A percentile compares a stretch with the other conserved stretches of the same genome.
phyloP scores from a whole-genome alignment of 2,888 invertebrate species.

The Conomelus anceps region DNA sequence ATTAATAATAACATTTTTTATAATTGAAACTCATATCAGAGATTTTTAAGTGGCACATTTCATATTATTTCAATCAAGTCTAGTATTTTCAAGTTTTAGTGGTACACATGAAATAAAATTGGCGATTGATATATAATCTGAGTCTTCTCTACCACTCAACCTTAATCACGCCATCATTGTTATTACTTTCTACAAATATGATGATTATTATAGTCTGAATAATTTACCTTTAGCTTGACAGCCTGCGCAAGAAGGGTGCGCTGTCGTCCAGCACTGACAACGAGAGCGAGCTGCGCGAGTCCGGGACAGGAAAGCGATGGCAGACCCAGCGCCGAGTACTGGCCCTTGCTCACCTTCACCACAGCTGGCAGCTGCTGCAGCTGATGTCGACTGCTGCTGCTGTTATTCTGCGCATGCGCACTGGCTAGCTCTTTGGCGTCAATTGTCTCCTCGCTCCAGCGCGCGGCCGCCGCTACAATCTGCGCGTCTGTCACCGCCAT shows the following conservation, averaged over 20 bases:
- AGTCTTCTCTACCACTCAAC: no score
- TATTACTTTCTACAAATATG: no score
- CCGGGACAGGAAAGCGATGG: conserved; percentile 81
- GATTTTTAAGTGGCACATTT: no score
- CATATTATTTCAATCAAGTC: no score
- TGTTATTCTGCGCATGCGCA: conserved; percentile 46
- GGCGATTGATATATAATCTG: no score
- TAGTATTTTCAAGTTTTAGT: no score
- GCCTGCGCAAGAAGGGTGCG: conserved; percentile 80
- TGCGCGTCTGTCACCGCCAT: conserved; percentile 73
- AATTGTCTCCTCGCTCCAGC: conserved; percentile 64
- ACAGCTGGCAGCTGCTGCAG: conserved; percentile 62
- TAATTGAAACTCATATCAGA: no score
- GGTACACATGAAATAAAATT: no score
- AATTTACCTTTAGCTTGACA: conserved; percentile 68
- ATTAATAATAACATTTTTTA: no score
- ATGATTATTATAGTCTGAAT: no score
- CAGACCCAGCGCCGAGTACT: conserved; percentile 85
- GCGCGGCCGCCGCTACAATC: conserved; percentile 78
- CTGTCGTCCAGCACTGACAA: conserved; percentile 76
- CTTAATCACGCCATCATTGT: no score
- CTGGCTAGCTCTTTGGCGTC: conserved; percentile 64
- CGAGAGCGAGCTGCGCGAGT: conserved; percentile 75
- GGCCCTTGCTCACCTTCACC: conserved; percentile 88
- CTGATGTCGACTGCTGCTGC: no score